A percentile compares a stretch with the other conserved stretches of the same genome.
phyloP scores from a whole-genome alignment of 2,797 vertebrate species.

The Tarsius wallacei region DNA sequence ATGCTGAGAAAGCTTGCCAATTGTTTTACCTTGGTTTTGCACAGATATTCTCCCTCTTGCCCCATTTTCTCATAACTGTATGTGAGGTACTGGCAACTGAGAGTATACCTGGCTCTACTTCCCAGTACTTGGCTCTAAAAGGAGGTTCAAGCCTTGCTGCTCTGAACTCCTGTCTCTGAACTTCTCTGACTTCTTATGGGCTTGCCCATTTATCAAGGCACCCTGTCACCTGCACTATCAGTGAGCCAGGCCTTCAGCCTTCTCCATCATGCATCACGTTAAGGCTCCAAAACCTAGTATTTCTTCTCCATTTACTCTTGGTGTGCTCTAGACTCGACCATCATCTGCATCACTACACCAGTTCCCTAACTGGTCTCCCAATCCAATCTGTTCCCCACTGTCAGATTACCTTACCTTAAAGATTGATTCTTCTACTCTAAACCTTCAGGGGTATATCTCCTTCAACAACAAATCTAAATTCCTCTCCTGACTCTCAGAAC shows the following conservation, averaged over 20 bases:
- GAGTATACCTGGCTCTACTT: not conserved
- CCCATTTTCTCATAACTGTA: too few relatives aligned
- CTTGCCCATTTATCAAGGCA: too few relatives aligned
- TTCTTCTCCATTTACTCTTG: not conserved
- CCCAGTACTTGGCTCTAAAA: not conserved
- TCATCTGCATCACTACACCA: fast-evolving
- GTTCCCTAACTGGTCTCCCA: not conserved
- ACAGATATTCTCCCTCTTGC: not conserved
- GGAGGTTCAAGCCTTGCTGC: not conserved
- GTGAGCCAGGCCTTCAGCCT: not conserved
- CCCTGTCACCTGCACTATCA: too few relatives aligned
- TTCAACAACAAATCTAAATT: not conserved
- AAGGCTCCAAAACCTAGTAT: not conserved
- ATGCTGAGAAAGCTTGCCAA: not conserved
- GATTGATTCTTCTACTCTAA: not conserved
- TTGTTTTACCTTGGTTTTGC: not conserved
- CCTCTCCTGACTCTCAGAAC: not conserved
- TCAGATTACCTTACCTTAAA: not conserved
- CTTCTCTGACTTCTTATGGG: not conserved
- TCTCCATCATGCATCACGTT: not conserved
- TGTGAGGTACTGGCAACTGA: not conserved
- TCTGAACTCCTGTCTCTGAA: not conserved
- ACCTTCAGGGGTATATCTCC: not conserved
- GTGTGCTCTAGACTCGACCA: not conserved
- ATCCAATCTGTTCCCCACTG: not conserved